phyloP scores from a whole-genome alignment of 1,140 invertebrate species.

The Bombus turneri region DNA sequence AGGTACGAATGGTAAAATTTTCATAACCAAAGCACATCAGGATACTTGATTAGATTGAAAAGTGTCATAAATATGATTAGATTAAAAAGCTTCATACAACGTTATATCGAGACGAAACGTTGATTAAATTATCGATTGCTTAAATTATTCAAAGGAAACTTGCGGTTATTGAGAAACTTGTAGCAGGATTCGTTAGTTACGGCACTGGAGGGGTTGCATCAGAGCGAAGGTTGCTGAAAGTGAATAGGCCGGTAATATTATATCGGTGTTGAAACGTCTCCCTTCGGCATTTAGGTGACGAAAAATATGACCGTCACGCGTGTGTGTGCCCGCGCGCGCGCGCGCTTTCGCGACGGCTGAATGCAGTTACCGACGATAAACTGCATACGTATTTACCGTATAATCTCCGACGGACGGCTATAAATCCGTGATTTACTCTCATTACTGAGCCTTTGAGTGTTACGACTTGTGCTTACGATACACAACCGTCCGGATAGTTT shows the following conservation, averaged over 20 bases:
- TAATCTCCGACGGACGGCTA: conserved; percentile 66
- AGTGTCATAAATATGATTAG: too few relatives aligned
- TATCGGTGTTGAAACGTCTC: conserved; percentile 67
- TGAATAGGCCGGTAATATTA: conserved; percentile 72
- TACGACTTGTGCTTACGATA: conserved; percentile 62
- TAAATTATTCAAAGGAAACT: not conserved
- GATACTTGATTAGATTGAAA: too few relatives aligned
- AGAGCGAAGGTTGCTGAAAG: conserved; percentile 65
- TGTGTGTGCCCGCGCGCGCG: conserved; percentile 32
- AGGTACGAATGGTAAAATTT: too few relatives aligned
- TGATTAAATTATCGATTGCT: not conserved
- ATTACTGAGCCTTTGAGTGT: conserved; percentile 65
- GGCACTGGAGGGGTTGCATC: conserved; percentile 57
- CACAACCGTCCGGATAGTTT: conserved; percentile 58
- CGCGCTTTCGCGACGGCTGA: conserved; percentile 51
- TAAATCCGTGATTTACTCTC: conserved; percentile 71
- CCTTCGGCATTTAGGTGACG: conserved; percentile 67
- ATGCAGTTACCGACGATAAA: conserved; percentile 66
- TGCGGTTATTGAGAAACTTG: not conserved
- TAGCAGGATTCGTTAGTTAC: conserved; percentile 8
- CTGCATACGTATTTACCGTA: conserved; percentile 68
- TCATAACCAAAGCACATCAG: too few relatives aligned
- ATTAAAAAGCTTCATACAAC: too few relatives aligned
- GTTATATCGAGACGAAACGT: too few relatives aligned
- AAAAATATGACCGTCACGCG: conserved; percentile 64